Evolutionary conservation across 2,113 vertebrate species (phyloP).

Genomic region (Addax nasomaculatus): DNA sequence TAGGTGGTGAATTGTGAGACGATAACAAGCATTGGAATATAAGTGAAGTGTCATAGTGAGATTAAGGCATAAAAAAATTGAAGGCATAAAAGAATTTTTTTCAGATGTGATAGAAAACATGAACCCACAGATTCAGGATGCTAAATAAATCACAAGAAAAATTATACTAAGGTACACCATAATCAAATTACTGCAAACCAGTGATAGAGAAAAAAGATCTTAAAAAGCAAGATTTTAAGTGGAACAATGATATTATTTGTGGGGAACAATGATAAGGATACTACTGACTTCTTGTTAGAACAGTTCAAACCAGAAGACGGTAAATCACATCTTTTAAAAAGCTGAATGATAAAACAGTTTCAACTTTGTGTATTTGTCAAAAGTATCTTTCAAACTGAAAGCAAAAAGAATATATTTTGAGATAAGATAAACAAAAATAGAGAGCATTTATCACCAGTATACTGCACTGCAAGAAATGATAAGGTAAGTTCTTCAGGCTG

Average conservation of each 20-base stretch:
- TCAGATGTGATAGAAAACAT: not conserved
- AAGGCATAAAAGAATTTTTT: not conserved
- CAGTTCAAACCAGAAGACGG: not conserved
- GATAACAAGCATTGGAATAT: not conserved
- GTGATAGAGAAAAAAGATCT: not conserved
- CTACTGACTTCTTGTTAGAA: not conserved
- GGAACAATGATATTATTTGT: not conserved
- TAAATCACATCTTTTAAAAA: not conserved
- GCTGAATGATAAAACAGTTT: not conserved
- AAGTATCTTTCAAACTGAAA: not conserved
- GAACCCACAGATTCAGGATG: not conserved
- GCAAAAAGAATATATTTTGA: not conserved
- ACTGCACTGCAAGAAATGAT: not conserved
- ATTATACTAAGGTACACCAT: not conserved
- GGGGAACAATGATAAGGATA: not conserved
- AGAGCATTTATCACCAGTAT: not conserved
- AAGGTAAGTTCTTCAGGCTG: not conserved
- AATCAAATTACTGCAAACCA: not conserved
- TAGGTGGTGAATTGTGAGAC: not conserved
- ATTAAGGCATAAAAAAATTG: not conserved
- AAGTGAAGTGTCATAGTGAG: not conserved
- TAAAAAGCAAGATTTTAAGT: not conserved
- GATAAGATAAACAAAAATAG: not conserved
- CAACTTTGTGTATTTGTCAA: not conserved
- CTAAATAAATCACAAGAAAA: not conserved